Conservation (phyloP, 2,113 vertebrate species). For the Campylorhamphus procurvoides region DNA sequence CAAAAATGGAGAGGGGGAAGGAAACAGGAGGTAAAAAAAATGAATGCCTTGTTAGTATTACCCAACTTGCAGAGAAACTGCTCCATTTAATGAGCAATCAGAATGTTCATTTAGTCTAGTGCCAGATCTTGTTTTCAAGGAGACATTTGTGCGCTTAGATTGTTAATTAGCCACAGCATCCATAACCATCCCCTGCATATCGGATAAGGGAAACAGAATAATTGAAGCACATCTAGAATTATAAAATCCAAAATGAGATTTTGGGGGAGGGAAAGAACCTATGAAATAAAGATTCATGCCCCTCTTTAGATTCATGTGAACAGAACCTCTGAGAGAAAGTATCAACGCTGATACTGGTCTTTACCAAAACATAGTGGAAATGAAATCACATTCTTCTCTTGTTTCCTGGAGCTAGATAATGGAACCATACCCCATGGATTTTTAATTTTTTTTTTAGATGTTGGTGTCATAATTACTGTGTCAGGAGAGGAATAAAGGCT, state of each 20-base stretch:
- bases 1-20: neutral
- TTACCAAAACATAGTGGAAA: neutral
- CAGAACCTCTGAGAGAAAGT: neutral
- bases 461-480: neutral
- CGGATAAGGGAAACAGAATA: constrained; percentile 7
- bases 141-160: neutral
- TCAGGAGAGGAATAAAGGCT: neutral
- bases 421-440: neutral
- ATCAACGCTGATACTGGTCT: neutral
- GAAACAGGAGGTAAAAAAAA: neutral
- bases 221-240: constrained; percentile 1
- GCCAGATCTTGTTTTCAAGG: constrained; percentile 61
- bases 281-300: neutral
- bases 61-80: neutral
- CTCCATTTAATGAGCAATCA: constrained; percentile 60
- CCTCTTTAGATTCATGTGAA: neutral
- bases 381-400: neutral
- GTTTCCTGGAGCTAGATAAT: neutral
- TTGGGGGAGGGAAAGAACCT: neutral
- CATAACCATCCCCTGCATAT: constrained; percentile 11
- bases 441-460: neutral
- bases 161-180: constrained; percentile 54
- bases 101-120: constrained; percentile 56
- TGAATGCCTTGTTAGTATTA: neutral
- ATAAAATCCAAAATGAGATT: constrained; percentile 16